Percentiles rank a stretch among this genome's conserved stretches.
These are phyloP conservation scores for Oreortyx pictus DNA, from an alignment of 2,797 vertebrate genomes.

Conservation along the genomic window DNA sequence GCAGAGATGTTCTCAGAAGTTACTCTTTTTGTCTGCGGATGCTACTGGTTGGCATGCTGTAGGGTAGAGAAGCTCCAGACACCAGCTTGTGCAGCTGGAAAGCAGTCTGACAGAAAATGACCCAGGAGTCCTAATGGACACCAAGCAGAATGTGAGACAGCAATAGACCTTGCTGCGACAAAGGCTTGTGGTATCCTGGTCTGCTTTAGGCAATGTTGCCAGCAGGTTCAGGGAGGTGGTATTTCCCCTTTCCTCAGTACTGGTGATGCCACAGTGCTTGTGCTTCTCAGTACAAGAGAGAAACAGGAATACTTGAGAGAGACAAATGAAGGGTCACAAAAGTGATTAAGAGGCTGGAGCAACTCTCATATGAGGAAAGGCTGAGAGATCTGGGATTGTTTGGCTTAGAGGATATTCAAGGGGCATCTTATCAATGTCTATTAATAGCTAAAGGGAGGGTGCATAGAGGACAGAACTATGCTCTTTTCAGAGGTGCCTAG, in stretches of 20 bases:
- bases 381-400: neutral
- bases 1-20: neutral
- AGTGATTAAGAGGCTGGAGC: neutral
- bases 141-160: neutral
- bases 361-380: neutral
- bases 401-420: neutral
- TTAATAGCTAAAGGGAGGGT: neutral
- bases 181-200: neutral
- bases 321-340: neutral
- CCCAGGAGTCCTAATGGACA: neutral
- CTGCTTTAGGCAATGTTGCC: neutral
- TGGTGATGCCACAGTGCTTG: neutral
- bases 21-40: neutral
- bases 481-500: neutral
- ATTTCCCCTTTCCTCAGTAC: neutral
- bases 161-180: neutral
- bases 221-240: neutral
- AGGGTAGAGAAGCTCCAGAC: neutral
- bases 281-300: neutral
- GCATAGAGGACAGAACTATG: neutral
- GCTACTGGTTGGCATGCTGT: neutral
- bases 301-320: neutral
- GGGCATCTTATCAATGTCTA: neutral
- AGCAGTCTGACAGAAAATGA: neutral
- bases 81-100: neutral